Conservation (phyloP, 2,888 invertebrate genomes). For the Hesperia comma region DNA sequence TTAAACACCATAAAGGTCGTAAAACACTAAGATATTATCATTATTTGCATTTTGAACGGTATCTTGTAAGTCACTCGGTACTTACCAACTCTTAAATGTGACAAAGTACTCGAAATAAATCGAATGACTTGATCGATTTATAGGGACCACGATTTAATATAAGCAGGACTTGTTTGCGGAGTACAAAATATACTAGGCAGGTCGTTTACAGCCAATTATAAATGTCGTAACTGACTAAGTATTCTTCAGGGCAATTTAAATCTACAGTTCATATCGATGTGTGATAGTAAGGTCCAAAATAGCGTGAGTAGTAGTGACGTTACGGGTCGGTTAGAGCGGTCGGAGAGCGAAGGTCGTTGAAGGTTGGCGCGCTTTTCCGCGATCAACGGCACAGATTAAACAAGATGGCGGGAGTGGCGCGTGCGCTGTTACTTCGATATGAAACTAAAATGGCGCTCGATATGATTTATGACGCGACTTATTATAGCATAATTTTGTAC, state of each 20-base stretch:
- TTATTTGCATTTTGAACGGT: slow-evolving; percentile 36
- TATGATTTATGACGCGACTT: slow-evolving; percentile 59
- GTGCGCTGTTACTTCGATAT: slow-evolving; percentile 70
- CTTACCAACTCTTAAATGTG: slow-evolving; percentile 54
- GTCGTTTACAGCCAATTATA: slow-evolving; percentile 47
- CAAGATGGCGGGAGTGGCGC: slow-evolving; percentile 82
- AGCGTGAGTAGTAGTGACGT: slow-evolving; percentile 43
- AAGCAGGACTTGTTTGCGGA: slow-evolving; percentile 66
- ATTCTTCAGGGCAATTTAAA: slow-evolving; percentile 6
- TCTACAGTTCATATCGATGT: neutral
- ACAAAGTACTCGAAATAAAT: slow-evolving; percentile 72
- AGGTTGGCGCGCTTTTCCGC: slow-evolving; percentile 84
- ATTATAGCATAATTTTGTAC: slow-evolving; percentile 50
- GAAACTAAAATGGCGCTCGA: slow-evolving; percentile 64
- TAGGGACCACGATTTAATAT: slow-evolving; percentile 68
- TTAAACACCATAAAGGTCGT: slow-evolving; percentile 10
- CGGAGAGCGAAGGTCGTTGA: slow-evolving; percentile 84
- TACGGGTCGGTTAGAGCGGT: slow-evolving; percentile 64
- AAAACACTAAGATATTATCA: slow-evolving; percentile 18
- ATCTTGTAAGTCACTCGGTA: slow-evolving; percentile 20
- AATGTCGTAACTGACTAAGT: slow-evolving; percentile 16
- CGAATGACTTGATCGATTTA: slow-evolving; percentile 66
- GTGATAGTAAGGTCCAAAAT: slow-evolving; percentile 40
- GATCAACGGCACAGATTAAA: slow-evolving; percentile 82
- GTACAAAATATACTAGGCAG: slow-evolving; percentile 65